Evolutionary conservation across 1,140 invertebrate genomes (phyloP).

Genomic region (Hyphantria cunea): DNA sequence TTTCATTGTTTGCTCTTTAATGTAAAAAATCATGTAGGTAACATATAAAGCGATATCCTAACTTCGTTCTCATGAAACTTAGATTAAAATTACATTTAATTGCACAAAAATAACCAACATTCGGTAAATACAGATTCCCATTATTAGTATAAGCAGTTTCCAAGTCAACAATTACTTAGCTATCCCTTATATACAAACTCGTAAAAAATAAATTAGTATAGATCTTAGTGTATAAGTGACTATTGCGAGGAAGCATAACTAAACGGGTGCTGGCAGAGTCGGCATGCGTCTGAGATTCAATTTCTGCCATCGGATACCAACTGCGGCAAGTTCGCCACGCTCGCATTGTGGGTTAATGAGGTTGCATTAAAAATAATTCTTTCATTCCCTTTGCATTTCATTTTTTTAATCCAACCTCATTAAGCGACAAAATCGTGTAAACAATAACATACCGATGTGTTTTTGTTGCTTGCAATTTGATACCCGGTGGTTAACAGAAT

Average conservation of each 20-base stretch:
- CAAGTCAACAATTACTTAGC: too few species aligned
- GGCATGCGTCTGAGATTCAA: constrained; percentile 64
- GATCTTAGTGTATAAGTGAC: too few species aligned
- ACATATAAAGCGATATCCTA: too few species aligned
- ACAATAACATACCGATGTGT: constrained; percentile 32
- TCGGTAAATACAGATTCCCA: too few species aligned
- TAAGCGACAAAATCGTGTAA: constrained; percentile 64
- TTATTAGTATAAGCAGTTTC: too few species aligned
- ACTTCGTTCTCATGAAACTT: too few species aligned
- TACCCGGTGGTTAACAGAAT: constrained; percentile 41
- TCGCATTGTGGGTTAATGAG: constrained; percentile 39
- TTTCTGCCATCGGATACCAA: constrained; percentile 62
- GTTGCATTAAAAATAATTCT: constrained; percentile 17
- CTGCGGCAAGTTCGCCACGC: constrained; percentile 35
- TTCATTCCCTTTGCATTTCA: constrained; percentile 2
- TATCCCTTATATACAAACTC: too few species aligned
- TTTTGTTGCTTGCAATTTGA: constrained; percentile 53
- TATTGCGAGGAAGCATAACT: constrained; percentile 50
- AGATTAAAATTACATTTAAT: too few species aligned
- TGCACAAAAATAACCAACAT: too few species aligned
- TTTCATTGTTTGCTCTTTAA: too few species aligned
- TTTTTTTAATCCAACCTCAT: constrained; percentile 53
- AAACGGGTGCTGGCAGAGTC: constrained; percentile 48
- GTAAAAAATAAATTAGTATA: too few species aligned
- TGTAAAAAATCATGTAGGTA: too few species aligned